Evolutionary conservation across 1,140 invertebrate species (phyloP).

Genomic region (Drosophila watanabei): DNA sequence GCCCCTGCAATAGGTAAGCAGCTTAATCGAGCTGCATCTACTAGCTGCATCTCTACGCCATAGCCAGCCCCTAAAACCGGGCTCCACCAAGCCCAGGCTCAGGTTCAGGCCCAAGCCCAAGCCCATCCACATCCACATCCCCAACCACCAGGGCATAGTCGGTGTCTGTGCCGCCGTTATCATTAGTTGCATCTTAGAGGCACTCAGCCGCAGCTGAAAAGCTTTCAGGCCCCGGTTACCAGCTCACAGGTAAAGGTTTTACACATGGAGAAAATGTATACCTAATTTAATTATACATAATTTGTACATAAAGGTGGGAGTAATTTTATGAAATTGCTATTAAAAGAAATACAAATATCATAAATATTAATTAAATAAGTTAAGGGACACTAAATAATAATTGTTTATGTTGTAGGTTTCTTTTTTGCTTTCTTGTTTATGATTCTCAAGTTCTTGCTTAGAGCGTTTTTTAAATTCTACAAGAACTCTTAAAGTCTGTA

Average conservation of each 20-base stretch:
- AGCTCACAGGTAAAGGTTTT: conserved; percentile 6
- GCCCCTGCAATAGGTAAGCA: conserved; percentile 76
- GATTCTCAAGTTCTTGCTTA: too few species aligned
- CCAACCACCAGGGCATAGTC: conserved; percentile 16
- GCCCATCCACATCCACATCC: conserved; percentile 21
- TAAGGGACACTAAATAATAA: too few species aligned
- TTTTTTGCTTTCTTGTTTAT: too few species aligned
- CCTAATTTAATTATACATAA: too few species aligned
- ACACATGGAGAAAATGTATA: conserved; percentile 13
- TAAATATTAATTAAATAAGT: too few species aligned
- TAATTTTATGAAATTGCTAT: too few species aligned
- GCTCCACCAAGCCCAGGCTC: conserved; percentile 18
- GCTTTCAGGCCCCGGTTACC: conserved; percentile 55
- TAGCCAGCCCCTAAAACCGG: conserved; percentile 44
- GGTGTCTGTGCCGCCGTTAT: conserved; percentile 66
- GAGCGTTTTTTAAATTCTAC: too few species aligned
- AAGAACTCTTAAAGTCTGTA: too few species aligned
- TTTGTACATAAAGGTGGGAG: too few species aligned
- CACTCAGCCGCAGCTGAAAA: conserved; percentile 80
- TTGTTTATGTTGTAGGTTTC: too few species aligned
- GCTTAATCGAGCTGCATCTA: conserved; percentile 71
- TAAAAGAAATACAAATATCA: too few species aligned
- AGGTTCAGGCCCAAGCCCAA: not conserved
- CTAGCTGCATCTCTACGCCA: conserved; percentile 35
- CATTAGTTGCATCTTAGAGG: conserved; percentile 84